phyloP scores from a whole-genome alignment of 2,888 invertebrate species.

The Dorcus hopei region DNA sequence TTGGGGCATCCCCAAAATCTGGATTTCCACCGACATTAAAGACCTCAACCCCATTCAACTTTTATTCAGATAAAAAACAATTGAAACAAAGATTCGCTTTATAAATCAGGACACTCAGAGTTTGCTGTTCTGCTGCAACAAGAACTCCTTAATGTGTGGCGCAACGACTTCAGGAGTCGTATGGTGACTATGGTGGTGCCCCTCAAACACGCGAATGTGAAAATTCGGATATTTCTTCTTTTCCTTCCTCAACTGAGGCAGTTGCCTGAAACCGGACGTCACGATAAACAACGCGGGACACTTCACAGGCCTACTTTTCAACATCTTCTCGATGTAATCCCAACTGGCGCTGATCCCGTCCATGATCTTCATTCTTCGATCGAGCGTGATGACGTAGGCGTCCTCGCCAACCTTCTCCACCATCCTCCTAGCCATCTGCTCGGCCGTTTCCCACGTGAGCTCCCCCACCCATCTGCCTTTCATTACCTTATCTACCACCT shows the following conservation, averaged over 20 bases:
- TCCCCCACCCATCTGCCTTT: not conserved
- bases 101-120: too few species aligned
- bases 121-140: not conserved
- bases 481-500: not conserved
- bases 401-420: not conserved
- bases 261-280: not conserved
- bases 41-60: too few species aligned
- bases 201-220: not conserved
- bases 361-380: not conserved
- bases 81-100: too few species aligned
- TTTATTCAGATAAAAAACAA: too few species aligned
- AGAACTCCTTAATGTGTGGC: not conserved
- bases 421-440: not conserved
- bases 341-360: not conserved
- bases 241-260: too few species aligned
- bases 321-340: not conserved
- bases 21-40: too few species aligned
- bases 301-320: not conserved
- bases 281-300: not conserved
- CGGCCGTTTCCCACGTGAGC: not conserved
- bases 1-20: too few species aligned
- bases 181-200: slow-evolving; percentile 7
- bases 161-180: slow-evolving; percentile 6
- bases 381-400: not conserved
- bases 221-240: not conserved